A percentile compares a stretch with the other conserved stretches of the same genome.
phyloP scores from a whole-genome alignment of 2,113 vertebrate species.

The Pterocles gutturalis region DNA sequence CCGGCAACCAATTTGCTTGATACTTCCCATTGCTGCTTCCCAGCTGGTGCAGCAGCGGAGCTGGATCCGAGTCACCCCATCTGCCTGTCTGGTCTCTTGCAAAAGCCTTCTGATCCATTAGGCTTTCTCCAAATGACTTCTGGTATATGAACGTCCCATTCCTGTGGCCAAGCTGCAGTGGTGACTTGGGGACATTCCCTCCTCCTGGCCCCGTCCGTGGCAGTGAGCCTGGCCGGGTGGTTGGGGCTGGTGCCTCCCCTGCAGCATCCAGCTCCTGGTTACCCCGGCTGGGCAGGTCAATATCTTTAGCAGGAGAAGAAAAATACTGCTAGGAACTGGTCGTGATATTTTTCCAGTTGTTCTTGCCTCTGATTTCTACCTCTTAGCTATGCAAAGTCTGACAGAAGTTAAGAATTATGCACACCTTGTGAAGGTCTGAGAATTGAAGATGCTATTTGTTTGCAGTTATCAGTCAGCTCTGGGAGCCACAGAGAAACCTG shows the following conservation, averaged over 20 bases:
- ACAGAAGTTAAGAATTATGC: background rate
- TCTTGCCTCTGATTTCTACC: background rate
- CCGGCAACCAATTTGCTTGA: accelerated
- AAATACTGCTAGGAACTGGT: background rate
- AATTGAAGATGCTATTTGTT: background rate
- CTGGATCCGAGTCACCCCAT: accelerated
- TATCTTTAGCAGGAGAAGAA: background rate
- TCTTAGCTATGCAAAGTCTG: background rate
- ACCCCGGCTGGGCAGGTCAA: background rate
- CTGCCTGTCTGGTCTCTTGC: background rate
- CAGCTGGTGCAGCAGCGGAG: background rate
- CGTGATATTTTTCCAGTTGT: background rate
- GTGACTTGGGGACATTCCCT: background rate
- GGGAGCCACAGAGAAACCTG: background rate
- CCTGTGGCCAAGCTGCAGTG: background rate
- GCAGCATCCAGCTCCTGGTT: background rate
- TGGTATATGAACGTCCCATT: background rate
- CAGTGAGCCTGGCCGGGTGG: background rate
- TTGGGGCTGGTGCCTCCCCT: background rate
- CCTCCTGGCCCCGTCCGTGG: accelerated
- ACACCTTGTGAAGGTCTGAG: background rate
- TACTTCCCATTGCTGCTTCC: background rate
- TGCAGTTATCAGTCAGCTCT: background rate
- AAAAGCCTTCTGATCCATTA: background rate
- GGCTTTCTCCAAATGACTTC: background rate